These are phyloP conservation scores for Melieria crassipennis DNA, from an alignment of 2,888 invertebrate species.

Conservation along the genomic window DNA sequence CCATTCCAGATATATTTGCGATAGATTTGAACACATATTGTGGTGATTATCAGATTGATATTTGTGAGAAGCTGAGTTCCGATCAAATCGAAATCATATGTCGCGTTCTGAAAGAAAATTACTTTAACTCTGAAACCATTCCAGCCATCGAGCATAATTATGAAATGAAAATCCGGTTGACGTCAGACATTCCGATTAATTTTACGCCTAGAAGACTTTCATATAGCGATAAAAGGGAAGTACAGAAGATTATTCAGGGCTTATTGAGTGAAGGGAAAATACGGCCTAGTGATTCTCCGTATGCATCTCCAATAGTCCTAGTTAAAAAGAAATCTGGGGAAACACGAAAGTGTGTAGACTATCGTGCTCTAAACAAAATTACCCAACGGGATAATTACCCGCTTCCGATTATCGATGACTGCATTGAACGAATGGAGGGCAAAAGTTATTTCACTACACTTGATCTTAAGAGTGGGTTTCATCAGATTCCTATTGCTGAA, in stretches of 20 bases:
- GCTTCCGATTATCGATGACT: constrained; percentile 9
- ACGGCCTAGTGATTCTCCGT: constrained; percentile 14
- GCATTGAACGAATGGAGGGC: constrained; percentile 3
- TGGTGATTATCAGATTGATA: too few species aligned
- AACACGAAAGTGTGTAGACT: constrained; percentile 9
- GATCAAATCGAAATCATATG: too few species aligned
- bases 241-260: constrained; percentile 6
- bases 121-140: too few species aligned
- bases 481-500: constrained; percentile 11
- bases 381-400: constrained; percentile 13
- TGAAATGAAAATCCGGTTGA: neutral
- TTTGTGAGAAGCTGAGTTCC: too few species aligned
- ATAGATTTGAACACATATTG: too few species aligned
- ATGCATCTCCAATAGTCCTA: neutral
- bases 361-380: constrained; percentile 3
- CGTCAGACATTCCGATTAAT: neutral
- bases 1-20: too few species aligned
- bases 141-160: too few species aligned
- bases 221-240: neutral
- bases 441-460: constrained; percentile 9
- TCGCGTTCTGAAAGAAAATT: too few species aligned
- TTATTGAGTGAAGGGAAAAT: constrained; percentile 1
- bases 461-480: constrained; percentile 9
- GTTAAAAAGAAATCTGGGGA: constrained; percentile 3
- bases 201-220: neutral